Conservation (phyloP, 2,888 invertebrate species). For the Agriopis leucophaearia region DNA sequence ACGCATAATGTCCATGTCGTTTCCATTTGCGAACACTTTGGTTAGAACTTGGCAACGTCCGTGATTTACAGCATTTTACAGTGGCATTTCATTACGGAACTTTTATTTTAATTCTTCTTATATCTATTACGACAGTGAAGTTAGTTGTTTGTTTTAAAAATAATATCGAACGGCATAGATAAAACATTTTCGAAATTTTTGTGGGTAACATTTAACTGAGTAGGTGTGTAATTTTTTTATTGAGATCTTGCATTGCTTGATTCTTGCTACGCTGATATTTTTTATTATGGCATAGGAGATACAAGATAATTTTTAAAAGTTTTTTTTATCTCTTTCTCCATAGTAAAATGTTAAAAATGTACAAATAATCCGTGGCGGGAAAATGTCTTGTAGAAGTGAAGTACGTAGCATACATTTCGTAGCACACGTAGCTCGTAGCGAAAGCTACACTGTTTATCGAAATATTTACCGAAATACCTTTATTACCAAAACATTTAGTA, state of each 20-base stretch:
- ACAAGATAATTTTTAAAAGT: no score
- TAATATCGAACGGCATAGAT: no score
- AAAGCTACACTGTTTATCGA: constrained; percentile 11
- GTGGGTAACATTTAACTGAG: no score
- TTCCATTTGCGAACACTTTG: constrained; percentile 3
- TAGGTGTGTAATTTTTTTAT: no score
- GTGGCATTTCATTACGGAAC: background rate
- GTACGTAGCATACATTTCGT: constrained; percentile 19
- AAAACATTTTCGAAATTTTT: no score
- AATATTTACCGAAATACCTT: background rate
- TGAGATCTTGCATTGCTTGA: no score
- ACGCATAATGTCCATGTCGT: constrained; percentile 9
- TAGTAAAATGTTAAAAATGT: background rate
- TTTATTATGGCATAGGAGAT: no score
- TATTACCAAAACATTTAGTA: constrained; percentile 8
- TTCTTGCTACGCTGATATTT: no score
- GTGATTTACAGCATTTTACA: constrained; percentile 2
- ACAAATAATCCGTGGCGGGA: background rate
- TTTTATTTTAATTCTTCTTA: background rate
- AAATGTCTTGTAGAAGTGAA: background rate
- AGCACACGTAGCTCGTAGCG: constrained; percentile 39
- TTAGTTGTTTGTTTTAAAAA: no score
- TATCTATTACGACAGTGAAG: background rate
- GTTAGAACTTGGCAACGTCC: constrained; percentile 4
- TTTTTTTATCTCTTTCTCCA: no score